A percentile compares a stretch with the other conserved stretches of the same genome.
phyloP scores from a whole-genome alignment of 2,888 invertebrate genomes.

The Stenodema calcarata region DNA sequence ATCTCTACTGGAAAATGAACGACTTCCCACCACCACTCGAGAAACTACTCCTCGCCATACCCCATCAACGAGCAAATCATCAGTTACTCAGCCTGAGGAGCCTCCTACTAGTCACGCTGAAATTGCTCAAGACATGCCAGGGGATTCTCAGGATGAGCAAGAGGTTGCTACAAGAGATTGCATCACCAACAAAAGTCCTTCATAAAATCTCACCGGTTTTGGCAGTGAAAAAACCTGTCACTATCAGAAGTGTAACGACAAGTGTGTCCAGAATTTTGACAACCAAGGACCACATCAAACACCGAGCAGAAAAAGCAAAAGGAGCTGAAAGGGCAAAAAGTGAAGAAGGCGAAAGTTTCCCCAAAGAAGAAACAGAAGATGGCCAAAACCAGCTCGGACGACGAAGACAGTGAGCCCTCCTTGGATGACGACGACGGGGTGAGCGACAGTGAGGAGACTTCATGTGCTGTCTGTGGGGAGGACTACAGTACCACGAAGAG shows the following conservation, averaged over 20 bases:
- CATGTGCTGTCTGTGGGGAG: background rate
- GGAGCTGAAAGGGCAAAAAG: background rate
- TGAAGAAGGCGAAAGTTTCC: background rate
- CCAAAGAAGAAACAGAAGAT: background rate
- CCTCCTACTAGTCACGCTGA: background rate
- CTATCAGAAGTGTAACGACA: background rate
- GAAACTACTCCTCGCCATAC: background rate
- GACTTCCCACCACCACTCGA: background rate
- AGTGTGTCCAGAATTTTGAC: background rate
- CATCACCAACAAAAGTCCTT: background rate
- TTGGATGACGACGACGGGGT: background rate
- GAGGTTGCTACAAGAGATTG: background rate
- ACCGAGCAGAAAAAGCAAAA: background rate
- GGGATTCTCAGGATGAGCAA: background rate
- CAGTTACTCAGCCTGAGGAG: background rate
- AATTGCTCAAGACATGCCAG: background rate
- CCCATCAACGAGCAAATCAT: background rate
- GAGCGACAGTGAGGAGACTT: background rate
- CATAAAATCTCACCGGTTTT: background rate
- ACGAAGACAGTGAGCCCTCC: background rate
- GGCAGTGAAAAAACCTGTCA: background rate
- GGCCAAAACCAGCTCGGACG: background rate
- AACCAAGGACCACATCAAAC: background rate
- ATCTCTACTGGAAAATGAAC: background rate
- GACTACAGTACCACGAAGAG: background rate